These are phyloP conservation scores for Craniophora ligustri DNA, from an alignment of 2,888 invertebrate species.

Conservation along the genomic window DNA sequence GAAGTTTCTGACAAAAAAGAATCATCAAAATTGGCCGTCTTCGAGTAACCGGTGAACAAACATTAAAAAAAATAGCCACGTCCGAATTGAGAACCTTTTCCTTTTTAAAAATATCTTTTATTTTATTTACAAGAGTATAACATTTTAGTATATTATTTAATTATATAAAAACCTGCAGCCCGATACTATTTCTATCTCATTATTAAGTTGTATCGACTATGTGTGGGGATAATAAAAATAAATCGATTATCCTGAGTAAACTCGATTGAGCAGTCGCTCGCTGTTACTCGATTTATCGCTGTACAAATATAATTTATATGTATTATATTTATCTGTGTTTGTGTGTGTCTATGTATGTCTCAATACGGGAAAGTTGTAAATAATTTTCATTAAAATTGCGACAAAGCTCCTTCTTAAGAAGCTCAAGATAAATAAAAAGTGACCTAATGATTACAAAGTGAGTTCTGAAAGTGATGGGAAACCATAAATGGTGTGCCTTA, in stretches of 20 bases:
- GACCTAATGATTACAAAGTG: constrained; percentile 72
- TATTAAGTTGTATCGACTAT: too few relatives aligned
- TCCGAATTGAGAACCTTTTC: too few relatives aligned
- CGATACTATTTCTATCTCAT: too few relatives aligned
- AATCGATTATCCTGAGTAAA: constrained; percentile 4
- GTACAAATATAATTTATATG: not conserved
- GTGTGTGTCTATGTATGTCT: constrained; percentile 64
- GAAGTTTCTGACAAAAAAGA: too few relatives aligned
- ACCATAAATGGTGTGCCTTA: constrained; percentile 77
- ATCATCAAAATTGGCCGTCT: too few relatives aligned
- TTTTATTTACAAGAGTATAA: too few relatives aligned
- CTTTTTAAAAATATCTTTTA: too few relatives aligned
- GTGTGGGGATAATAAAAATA: too few relatives aligned
- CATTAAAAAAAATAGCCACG: too few relatives aligned
- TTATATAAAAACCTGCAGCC: too few relatives aligned
- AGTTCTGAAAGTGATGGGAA: constrained; percentile 76
- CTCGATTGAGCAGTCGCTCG: constrained; percentile 29
- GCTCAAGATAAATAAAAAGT: constrained; percentile 70
- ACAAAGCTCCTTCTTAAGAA: constrained; percentile 62
- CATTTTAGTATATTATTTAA: too few relatives aligned
- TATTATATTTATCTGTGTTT: constrained; percentile 53
- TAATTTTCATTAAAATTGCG: constrained; percentile 79
- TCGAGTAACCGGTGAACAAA: too few relatives aligned
- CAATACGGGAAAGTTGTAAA: constrained; percentile 86
- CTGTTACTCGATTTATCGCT: not conserved